Evolutionary conservation across 1,140 invertebrate genomes (phyloP), one percentile per base, ranked within the genome.

Genomic region (Heliconius eleuchia): DNA sequence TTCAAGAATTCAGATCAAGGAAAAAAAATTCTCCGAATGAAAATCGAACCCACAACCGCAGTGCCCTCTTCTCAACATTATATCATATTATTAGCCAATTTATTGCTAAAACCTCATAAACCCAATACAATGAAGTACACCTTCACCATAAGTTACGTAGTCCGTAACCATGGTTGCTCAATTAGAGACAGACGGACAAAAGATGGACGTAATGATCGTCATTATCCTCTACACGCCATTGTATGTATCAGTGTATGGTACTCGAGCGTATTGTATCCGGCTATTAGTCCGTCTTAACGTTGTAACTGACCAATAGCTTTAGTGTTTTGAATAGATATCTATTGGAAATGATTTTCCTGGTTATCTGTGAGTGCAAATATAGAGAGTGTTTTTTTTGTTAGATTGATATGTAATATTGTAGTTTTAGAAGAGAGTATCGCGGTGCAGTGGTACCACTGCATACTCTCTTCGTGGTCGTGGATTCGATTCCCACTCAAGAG

Each of bases 121-220:
- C 71, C 78, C 74, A 52, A 19, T 71, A 76, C 76, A 80, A 80
- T 80, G 78, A 80, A 66, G 75, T 6, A 27, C 23, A 66, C 77
- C 27, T 46, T 4, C 42, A 46, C 13, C 55, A 66, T 39, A 73
- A 78, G 50, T 79, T 39, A 71, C 70, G 71, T 18, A 70, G 42
- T 72, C 57, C 50, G 87, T 89, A 85, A 80, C 87, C 82, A 89
- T 90, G 86, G 84, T 76, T 81, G 76, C 83, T 77, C 85, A 86
- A 89, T 88, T 89, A 87, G 78, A 80, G 82, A 79, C 80, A 74
- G 82, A 84, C 80, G 86, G 86, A 88, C 89, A 89, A 88, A 85
- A 88, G 87, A 84, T 85, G 84, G 84, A 86, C 85, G 73, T 88
- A 90, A 89, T 87, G 87, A 88, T 85, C 76, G 80, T 82, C 84